Conservation (phyloP, 2,113 vertebrate species). For the Paratilapia polleni region DNA sequence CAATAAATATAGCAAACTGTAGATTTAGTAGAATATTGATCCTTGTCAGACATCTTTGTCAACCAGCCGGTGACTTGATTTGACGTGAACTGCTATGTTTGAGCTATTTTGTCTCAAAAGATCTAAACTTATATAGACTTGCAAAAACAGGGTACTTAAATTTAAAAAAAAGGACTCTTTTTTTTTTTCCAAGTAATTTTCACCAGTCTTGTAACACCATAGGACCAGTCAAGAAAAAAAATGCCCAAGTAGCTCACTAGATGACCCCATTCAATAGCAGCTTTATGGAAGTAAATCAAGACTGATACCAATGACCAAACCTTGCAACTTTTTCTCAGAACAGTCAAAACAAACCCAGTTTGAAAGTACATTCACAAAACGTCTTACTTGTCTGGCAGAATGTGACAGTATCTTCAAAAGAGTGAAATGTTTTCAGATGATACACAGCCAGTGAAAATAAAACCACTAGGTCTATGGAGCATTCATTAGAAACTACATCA, state of each 20-base stretch:
- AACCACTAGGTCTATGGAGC: background rate
- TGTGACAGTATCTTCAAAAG: background rate
- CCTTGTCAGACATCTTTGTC: background rate
- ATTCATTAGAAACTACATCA: background rate
- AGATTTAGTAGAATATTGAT: background rate
- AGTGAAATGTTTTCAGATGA: background rate
- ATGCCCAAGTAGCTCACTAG: background rate
- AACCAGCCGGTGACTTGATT: background rate
- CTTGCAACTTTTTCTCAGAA: background rate
- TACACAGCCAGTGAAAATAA: background rate
- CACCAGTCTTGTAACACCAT: background rate
- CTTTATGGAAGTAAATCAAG: background rate
- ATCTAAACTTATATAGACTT: background rate
- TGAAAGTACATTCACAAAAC: background rate
- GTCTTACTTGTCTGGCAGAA: background rate
- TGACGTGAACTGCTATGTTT: background rate
- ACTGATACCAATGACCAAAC: background rate
- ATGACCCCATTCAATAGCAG: background rate
- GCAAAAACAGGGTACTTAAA: too few relatives aligned
- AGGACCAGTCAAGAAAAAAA: background rate
- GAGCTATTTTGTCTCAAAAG: background rate
- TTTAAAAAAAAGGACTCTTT: too few relatives aligned
- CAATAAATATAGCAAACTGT: background rate
- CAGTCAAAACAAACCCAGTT: background rate
- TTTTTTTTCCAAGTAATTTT: background rate